These are phyloP conservation scores for Atta cephalotes DNA, from an alignment of 1,140 invertebrate genomes.

Conservation along the genomic window DNA sequence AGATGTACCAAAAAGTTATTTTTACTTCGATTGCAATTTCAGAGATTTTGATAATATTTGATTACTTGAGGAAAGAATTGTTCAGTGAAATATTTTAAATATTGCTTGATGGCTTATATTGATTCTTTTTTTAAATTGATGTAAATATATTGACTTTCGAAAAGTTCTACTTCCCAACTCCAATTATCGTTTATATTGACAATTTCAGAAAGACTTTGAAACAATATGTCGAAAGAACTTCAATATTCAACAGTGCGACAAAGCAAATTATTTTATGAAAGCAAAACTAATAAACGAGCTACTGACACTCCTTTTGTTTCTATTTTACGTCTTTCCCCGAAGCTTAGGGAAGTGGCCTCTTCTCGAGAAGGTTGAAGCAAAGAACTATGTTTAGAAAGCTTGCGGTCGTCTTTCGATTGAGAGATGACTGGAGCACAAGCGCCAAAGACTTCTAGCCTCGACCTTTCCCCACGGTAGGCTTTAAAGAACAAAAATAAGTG, in stretches of 20 bases:
- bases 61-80: not conserved
- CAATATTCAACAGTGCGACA: not conserved
- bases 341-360: slow-evolving; percentile 40
- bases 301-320: slow-evolving; percentile 36
- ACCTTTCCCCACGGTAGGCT: slow-evolving; percentile 31
- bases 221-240: slow-evolving; percentile 28
- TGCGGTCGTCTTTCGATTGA: slow-evolving; percentile 49
- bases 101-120: not conserved
- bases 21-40: not conserved
- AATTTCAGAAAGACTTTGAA: slow-evolving; percentile 36
- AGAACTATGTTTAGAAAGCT: slow-evolving; percentile 59
- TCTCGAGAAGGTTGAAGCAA: slow-evolving; percentile 3
- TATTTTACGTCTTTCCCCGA: slow-evolving; percentile 45
- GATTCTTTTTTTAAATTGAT: not conserved
- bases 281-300: slow-evolving; percentile 52
- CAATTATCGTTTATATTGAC: slow-evolving; percentile 19
- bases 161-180: not conserved
- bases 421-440: slow-evolving; percentile 44
- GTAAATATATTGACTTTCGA: not conserved
- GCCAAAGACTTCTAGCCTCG: slow-evolving; percentile 36
- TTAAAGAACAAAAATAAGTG: slow-evolving; percentile 74
- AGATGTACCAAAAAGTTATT: not conserved
- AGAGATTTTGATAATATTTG: not conserved
- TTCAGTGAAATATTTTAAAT: not conserved
- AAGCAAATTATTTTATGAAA: slow-evolving; percentile 49